These are phyloP conservation scores for Euclidia mi DNA, from an alignment of 2,888 invertebrate species.

Conservation along the genomic window DNA sequence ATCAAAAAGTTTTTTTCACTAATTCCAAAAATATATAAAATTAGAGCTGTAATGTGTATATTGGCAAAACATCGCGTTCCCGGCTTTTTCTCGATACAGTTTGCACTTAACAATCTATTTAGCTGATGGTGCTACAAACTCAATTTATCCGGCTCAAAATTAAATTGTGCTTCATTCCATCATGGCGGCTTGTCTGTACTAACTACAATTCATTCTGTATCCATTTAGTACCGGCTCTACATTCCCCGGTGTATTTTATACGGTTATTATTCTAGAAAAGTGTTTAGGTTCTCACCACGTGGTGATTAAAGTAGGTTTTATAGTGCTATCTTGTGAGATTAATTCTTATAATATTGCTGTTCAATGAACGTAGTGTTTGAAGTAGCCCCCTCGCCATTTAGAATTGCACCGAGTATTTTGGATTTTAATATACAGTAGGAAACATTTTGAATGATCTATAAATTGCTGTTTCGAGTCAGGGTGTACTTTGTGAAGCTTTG, in stretches of 20 bases:
- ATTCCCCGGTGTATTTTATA: conserved; percentile 21
- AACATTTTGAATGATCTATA: no score
- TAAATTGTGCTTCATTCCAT: conserved; percentile 59
- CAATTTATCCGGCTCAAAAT: conserved; percentile 66
- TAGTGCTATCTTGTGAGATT: no score
- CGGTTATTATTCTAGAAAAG: conserved; percentile 10
- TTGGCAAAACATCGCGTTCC: background rate
- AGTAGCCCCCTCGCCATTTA: no score
- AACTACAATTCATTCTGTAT: conserved; percentile 53
- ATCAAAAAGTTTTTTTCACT: no score
- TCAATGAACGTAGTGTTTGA: no score
- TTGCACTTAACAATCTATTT: conserved; percentile 61
- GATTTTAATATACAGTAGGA: no score
- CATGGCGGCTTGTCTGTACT: conserved; percentile 43
- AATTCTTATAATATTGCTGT: no score
- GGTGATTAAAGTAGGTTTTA: no score
- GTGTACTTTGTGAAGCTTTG: no score
- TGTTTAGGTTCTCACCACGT: background rate
- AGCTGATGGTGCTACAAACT: conserved; percentile 54
- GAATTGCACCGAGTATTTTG: no score
- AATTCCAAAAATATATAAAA: no score
- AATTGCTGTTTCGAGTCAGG: no score
- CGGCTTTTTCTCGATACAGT: conserved; percentile 29
- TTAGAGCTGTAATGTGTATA: background rate
- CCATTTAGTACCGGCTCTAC: conserved; percentile 26